Base-by-base conservation (phyloP, 2,113 vertebrate genomes). In the Lampris megalopsis region DNA sequence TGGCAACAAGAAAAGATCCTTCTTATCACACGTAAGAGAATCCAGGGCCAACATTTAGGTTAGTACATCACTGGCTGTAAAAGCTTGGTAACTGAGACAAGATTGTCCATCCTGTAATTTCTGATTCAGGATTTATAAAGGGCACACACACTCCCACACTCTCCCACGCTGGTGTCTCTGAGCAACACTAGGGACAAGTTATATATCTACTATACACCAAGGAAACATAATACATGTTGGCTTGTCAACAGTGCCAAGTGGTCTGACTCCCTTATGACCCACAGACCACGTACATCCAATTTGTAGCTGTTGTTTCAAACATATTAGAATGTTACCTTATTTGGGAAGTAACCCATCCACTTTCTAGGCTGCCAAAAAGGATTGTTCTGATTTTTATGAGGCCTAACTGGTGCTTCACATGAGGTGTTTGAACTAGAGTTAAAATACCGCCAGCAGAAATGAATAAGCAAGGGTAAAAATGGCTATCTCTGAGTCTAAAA, bases 151-250 rank as follows among this genome's bases (percentile, higher is more conserved):
- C 37, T 75, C 48, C 24, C 68, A 75, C 62, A 80, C 57, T 69
- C 24, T 35, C 61, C 37, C 42, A 42, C 53, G 58, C 50, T 9
- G 54, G 71, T 61, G 57, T 58, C 45, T 75, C 40, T 72, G 5
- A 58, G 64, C 38, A 40, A 3, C 74, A 59, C 49, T 10, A 49
- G 72, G n/a, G 48, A 79, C 67, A 11, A 67, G 48, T 43, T 68
- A 79, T 73, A 71, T 72, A 78, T 73, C 71, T 72, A 24, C 56
- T 48, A 50, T 62, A 66, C 77, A 86, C 73, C 79, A 80, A 73
- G 66, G 68, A 70, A 79, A 83, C 54, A 53, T 63, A 54, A 74
- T 69, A 83, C 50, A 43, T 54, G 36, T 42, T 47, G 54, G 70
- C 70, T 77, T 68, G 67, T 81, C 66, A 63, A 84, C 52, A 4